Base-by-base conservation (phyloP, 2,113 vertebrate genomes). In the Poeciliopsis occidentalis region DNA sequence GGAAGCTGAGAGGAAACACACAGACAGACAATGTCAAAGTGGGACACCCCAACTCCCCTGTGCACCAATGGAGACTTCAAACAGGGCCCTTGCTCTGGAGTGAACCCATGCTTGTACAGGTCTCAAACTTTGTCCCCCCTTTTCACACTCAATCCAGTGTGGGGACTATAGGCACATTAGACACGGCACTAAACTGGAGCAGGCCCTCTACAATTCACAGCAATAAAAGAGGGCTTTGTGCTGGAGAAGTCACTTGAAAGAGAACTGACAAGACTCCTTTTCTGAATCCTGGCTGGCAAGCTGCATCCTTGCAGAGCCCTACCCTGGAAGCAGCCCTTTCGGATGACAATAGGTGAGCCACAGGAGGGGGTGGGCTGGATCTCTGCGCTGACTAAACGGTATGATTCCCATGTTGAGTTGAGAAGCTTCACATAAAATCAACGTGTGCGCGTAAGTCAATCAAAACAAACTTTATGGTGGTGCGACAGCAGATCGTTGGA, bases 211-310 rank as follows among this genome's bases (percentile, higher is more conserved):
- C 93, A 93, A 91, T 93, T 85, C 92, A 84, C 82, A 29, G 85
- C 90, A 79, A 94, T 94, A 95, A 94, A 95, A 87, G 90, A 83
- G 85, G 69, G 81, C 92, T 95, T 94, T 94, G 93, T 95, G 86
- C 88, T 5, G 82, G 90, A 93, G 92, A 95, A 94, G 94, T 95
- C 92, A 94, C 91, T 94, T 93, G 92, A 94, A 95, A 94, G 92
- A 91, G 91, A 94, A 87, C 92, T 93, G 94, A 91, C 94, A 94
- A 91, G 94, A 91, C 88, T 92, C 81, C 76, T 93, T 90, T 93
- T 91, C 92, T 91, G 89, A 91, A 88, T 89, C 80, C 80, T 60
- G 87, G 84, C 89, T 91, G 90, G 89, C 84, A 86, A 92, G 89
- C 85, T 81, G 82, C 89, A 90, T 93, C 92, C 88, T 88, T 29